phyloP scores from a whole-genome alignment of 1,140 invertebrate species.

The Drosophila persimilis region DNA sequence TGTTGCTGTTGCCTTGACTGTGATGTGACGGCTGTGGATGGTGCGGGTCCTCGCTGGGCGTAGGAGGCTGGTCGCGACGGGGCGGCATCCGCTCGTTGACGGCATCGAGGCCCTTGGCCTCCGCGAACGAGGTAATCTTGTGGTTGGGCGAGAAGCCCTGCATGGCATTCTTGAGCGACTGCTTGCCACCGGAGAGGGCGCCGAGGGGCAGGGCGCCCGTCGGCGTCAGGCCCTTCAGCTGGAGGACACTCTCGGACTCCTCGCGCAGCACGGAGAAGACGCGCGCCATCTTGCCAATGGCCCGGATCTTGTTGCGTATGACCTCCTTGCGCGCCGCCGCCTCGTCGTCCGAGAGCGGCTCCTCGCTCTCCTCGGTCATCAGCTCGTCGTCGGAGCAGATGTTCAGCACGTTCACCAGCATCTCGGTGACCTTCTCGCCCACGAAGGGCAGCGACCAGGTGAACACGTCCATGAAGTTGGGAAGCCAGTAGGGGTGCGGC shows the following conservation, averaged over 20 bases:
- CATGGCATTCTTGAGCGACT: constrained; percentile 97
- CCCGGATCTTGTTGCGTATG: constrained; percentile 99
- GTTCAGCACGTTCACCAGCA: constrained; percentile 99
- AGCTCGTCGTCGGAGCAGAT: constrained; percentile 99
- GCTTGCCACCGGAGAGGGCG: constrained; percentile 98
- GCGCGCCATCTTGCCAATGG: constrained; percentile 98
- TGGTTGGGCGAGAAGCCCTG: constrained; percentile 99
- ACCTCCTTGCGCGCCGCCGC: constrained; percentile 99
- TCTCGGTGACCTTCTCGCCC: constrained; percentile 99
- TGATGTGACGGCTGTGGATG: constrained; percentile 38
- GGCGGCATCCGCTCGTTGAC: constrained; percentile 99
- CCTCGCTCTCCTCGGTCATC: constrained; percentile 98
- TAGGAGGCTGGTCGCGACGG: constrained; percentile 89
- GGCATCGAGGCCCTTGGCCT: constrained; percentile 99
- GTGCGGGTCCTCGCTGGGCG: constrained; percentile 80
- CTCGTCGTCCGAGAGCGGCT: constrained; percentile 83
- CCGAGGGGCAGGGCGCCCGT: constrained; percentile 98
- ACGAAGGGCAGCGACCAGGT: constrained; percentile 99
- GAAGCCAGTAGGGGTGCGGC: constrained; percentile 99
- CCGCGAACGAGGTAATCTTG: constrained; percentile 99
- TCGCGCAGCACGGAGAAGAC: constrained; percentile 88
- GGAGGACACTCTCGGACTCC: constrained; percentile 99
- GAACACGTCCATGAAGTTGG: constrained; percentile 99
- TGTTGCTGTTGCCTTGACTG: constrained; percentile 65
- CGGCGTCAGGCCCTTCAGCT: constrained; percentile 99